phyloP scores from a whole-genome alignment of 1,140 invertebrate species.

The Calycopis cecrops region DNA sequence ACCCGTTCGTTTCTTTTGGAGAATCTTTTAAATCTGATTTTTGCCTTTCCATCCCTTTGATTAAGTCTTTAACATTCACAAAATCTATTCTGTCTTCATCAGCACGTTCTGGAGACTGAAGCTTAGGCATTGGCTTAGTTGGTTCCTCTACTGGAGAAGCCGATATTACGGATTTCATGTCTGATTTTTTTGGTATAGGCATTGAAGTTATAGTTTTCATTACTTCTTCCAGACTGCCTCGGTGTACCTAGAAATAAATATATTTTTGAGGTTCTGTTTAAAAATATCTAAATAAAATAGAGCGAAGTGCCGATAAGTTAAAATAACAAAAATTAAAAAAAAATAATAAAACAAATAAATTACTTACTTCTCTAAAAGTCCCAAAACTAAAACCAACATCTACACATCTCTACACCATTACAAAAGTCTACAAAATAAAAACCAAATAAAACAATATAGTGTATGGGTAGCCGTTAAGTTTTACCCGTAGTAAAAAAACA shows the following conservation, averaged over 20 bases:
- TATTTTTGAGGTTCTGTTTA: constrained; percentile 1
- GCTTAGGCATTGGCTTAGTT: constrained; percentile 34
- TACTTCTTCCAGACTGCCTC: constrained; percentile 62
- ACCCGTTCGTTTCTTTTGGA: constrained; percentile 53
- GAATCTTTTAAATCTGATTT: constrained; percentile 49
- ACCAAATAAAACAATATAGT: constrained; percentile 5
- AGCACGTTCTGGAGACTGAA: constrained; percentile 41
- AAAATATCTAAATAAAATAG: constrained; percentile 23
- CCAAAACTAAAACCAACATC: constrained; percentile 10
- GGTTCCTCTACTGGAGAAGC: constrained; percentile 42
- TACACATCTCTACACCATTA: constrained; percentile 19
- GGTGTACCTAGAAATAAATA: constrained; percentile 48
- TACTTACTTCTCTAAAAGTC: constrained; percentile 30
- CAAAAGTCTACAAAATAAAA: constrained; percentile 17
- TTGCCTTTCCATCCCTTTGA: constrained; percentile 70
- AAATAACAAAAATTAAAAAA: constrained; percentile 34
- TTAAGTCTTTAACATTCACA: constrained; percentile 71
- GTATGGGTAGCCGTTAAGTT: too few relatives aligned
- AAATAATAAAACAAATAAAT: constrained; percentile 29
- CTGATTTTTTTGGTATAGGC: constrained; percentile 52
- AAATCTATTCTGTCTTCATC: constrained; percentile 69
- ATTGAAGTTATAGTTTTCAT: constrained; percentile 60
- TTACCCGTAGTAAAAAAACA: too few relatives aligned
- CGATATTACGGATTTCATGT: constrained; percentile 43
- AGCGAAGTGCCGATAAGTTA: constrained; percentile 22